Evolutionary conservation across 64 coral and sea anemone species (phyloP), one percentile per base, ranked within the genome.

Genomic region (Hydrozoanthus tunicans): DNA sequence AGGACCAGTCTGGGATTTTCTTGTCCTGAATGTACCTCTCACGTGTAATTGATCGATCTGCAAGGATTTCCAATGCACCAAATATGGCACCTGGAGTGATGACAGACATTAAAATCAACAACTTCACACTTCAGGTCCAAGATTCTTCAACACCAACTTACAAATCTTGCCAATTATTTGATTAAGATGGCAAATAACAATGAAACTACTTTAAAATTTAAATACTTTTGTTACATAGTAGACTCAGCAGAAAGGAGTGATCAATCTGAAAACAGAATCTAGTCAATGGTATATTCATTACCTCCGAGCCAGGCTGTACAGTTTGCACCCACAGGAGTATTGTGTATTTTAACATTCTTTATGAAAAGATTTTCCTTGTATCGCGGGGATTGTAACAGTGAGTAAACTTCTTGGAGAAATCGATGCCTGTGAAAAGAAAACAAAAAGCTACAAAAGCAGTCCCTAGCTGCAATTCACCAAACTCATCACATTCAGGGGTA

Each of bases 271-370:
- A 43, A 43, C 32, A 43, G 32, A 43, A 43, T 43, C 0, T 43
- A 77, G 10, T 43, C 23, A 82, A 67, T 9, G 17, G 23, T 66
- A 5, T 26, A 10, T 17, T 23, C 6, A 59, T 85, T 90, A 99
- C 97, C 92, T 96, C 97, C 97, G 6, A 99, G 90, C 97, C 97
- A 99, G 54, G 97, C 92, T 53, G 94, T 65, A 62, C 94, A 95
- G 80, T 99, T 99, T 6, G 91, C 83, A 58, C 78, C 95, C 17
- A 99, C 92, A 60, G 94, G 92, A 56, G 92, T 91, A 26, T 93
- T 89, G 66, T 99, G 97, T 81, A 99, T 89, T 81, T 99, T 99
- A 23, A 99, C 77, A 57, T 90, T 99, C 77, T 99, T 92, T 70
- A 99, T 99, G 51, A 90, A 90, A 23, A 99, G 86, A 25, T 93